phyloP scores from a whole-genome alignment of 2,888 invertebrate genomes.

The Ochropacha duplaris region DNA sequence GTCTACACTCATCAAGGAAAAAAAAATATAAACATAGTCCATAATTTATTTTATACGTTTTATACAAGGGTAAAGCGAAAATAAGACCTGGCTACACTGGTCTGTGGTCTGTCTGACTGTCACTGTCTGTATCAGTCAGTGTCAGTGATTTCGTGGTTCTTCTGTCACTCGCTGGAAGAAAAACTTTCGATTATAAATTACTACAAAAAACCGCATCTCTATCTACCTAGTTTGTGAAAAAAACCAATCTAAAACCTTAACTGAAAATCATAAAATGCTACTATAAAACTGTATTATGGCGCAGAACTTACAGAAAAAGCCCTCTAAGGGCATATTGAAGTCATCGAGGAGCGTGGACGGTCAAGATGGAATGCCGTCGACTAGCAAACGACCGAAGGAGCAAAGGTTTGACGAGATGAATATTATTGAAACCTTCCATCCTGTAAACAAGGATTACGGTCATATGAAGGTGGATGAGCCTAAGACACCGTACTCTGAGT shows the following conservation, averaged over 20 bases:
- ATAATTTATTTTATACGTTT: no score
- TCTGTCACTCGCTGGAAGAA: no score
- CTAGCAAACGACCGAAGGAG: conserved; percentile 80
- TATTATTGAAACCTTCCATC: conserved; percentile 98
- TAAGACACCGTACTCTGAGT: conserved; percentile 92
- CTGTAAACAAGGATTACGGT: conserved; percentile 98
- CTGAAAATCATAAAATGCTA: conserved; percentile 40
- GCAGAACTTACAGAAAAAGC: conserved; percentile 91
- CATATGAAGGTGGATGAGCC: conserved; percentile 99
- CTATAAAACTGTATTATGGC: conserved; percentile 78
- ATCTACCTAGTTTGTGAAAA: no score
- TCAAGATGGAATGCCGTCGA: conserved; percentile 72
- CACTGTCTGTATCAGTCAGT: no score
- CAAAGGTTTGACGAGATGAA: conserved; percentile 99
- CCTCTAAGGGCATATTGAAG: conserved; percentile 95
- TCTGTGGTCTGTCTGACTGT: no score
- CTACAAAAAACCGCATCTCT: no score
- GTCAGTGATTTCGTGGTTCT: no score
- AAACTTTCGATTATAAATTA: no score
- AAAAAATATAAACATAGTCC: no score
- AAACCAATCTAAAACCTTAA: neutral
- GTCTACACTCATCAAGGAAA: no score
- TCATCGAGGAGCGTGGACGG: conserved; percentile 95
- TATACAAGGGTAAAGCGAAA: no score
- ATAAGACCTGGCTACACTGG: no score